A percentile compares a stretch with the other conserved stretches of the same genome.
These are phyloP conservation scores for Stigmatopora argus DNA, from an alignment of 2,113 vertebrate genomes.

Conservation along the genomic window DNA sequence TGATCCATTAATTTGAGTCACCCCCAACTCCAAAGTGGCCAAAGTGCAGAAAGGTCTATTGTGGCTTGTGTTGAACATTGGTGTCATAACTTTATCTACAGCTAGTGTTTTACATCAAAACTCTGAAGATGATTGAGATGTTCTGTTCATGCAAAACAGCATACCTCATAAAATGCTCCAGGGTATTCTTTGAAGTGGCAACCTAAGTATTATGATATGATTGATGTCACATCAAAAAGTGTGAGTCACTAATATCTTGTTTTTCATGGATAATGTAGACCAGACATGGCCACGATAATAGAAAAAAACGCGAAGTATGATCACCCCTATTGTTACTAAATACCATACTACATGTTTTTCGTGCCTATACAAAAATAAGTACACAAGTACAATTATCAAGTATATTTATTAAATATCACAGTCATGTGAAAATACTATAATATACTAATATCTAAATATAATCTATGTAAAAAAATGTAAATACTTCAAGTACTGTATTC, in stretches of 20 bases:
- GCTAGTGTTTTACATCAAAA: not conserved
- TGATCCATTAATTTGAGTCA: not conserved
- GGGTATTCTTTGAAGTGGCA: not conserved
- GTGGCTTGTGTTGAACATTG: conserved; percentile 7
- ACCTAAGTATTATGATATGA: not conserved
- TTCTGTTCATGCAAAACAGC: not conserved
- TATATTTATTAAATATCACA: too few relatives aligned
- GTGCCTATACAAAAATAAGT: too few relatives aligned
- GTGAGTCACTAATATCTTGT: not conserved
- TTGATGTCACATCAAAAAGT: not conserved
- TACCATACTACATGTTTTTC: too few relatives aligned
- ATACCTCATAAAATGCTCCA: not conserved
- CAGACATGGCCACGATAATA: too few relatives aligned
- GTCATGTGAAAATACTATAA: too few relatives aligned
- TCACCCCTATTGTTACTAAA: too few relatives aligned
- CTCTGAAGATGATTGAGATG: not conserved
- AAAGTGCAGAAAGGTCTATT: conserved; percentile 1
- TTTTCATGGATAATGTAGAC: too few relatives aligned
- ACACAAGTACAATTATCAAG: too few relatives aligned
- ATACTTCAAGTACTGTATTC: too few relatives aligned
- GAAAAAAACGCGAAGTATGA: too few relatives aligned
- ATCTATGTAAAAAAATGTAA: too few relatives aligned
- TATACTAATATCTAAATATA: too few relatives aligned
- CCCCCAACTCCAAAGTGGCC: not conserved
- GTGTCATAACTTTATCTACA: not conserved